Evolutionary conservation across 2,888 invertebrate genomes (phyloP), one percentile per base, ranked within the genome.

Genomic region (Prosapia bicincta): DNA sequence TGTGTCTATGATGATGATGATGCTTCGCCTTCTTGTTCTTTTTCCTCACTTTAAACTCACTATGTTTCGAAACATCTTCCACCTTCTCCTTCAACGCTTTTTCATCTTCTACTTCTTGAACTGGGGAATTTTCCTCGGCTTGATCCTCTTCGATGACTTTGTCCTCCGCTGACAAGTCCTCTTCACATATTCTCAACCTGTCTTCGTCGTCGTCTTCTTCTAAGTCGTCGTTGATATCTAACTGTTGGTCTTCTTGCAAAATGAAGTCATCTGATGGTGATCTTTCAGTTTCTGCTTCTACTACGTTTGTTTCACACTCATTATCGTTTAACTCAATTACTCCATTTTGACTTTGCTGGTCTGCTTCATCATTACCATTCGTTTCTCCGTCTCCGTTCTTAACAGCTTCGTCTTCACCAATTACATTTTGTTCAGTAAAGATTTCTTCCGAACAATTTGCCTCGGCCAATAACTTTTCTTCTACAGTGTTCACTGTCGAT

Each of bases 21-120:
- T 81, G 81, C 38, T 82, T 81, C 43, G 79, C 80, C 20, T 80
- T 81, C 30, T 80, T 82, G 23, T 79, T 80, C 71, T 81, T 81
- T 68, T 81, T 82, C 38, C 80, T 81, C 66, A 77, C 66, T 72
- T 74, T 54, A 68, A 43, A 26, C 23, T 74, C 66, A 67, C 72
- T 30, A 69, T 73, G 67, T 32, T 77, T 74, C 66, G 76, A 71
- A 13, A 66, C 54, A 67, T 69, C 77, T 68, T 79, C 79, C 32
- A 76, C 78, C 26, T 79, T 77, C 13, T 79, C 79, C 43, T 78
- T 78, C 15, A 71, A 69, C 0, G 15, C 20, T 65, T 74, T 67
- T 66, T 77, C 73, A 43, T 73, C 77, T 43, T 78, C 74, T 65
- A 74, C 67, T 26, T 72, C 72, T 25, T 69, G 69, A 9, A 23